A percentile compares a stretch with the other conserved stretches of the same genome.
These are phyloP conservation scores for Chaenodraco wilsoni DNA, from an alignment of 2,797 vertebrate genomes.

Conservation along the genomic window DNA sequence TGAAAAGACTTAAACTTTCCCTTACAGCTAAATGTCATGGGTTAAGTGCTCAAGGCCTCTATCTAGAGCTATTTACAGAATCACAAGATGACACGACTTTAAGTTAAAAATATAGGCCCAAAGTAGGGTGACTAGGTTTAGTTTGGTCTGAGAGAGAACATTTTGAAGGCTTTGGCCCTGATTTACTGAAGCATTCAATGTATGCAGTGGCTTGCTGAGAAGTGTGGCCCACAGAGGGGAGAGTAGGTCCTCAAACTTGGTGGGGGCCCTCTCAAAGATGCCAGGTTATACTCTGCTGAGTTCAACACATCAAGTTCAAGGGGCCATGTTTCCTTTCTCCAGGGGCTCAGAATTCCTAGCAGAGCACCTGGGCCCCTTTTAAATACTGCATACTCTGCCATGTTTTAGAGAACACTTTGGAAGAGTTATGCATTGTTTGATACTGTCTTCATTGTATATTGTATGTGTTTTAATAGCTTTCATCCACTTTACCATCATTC, in stretches of 20 bases:
- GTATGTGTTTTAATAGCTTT: not conserved
- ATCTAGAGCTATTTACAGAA: conserved; percentile 65
- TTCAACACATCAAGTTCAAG: conserved; percentile 48
- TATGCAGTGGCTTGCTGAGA: conserved; percentile 43
- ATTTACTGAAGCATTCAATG: conserved; percentile 35
- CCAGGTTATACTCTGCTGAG: conserved; percentile 29
- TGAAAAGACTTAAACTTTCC: conserved; percentile 60
- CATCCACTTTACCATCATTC: not conserved
- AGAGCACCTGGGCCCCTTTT: conserved; percentile 11
- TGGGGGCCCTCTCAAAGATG: conserved; percentile 23
- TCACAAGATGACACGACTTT: conserved; percentile 44
- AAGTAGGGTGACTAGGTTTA: conserved; percentile 49
- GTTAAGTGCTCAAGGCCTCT: conserved; percentile 49
- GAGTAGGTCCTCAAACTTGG: conserved; percentile 6
- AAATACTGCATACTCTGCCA: conserved; percentile 1
- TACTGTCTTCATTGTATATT: not conserved
- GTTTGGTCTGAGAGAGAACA: conserved; percentile 39
- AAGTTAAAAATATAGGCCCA: conserved; percentile 45
- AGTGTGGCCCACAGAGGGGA: conserved; percentile 12
- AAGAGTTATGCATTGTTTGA: not conserved
- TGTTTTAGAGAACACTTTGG: not conserved
- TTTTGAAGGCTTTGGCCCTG: conserved; percentile 27
- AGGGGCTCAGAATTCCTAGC: conserved; percentile 28
- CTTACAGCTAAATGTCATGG: conserved; percentile 48
- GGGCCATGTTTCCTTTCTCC: conserved; percentile 26